Conservation (phyloP, 1,140 invertebrate genomes). For the Leptinotarsa lineolata region DNA sequence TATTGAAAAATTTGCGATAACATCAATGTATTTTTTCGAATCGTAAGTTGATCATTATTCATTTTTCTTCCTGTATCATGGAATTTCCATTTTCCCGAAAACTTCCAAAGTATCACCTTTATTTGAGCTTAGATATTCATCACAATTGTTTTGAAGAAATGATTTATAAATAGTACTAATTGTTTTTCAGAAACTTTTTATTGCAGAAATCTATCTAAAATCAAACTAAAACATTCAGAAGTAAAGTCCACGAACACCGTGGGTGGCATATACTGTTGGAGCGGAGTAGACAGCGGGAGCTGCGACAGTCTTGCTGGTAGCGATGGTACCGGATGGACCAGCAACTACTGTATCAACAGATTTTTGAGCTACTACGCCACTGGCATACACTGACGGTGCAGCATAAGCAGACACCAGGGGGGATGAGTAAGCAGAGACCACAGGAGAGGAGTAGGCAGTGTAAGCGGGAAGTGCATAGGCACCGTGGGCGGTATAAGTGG, state of each 20-base stretch:
- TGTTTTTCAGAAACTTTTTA: too few species aligned
- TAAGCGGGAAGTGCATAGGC: neutral
- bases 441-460: conserved; percentile 14
- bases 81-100: too few species aligned
- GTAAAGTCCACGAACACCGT: conserved; percentile 9
- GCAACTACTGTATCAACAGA: too few species aligned
- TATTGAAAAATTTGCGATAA: too few species aligned
- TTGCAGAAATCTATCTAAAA: neutral
- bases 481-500: conserved; percentile 37
- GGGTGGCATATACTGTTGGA: neutral
- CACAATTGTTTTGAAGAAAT: neutral
- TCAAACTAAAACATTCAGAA: conserved; percentile 5
- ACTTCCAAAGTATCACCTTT: neutral
- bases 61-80: conserved; percentile 38
- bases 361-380: too few species aligned
- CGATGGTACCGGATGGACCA: too few species aligned
- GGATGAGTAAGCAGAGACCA: conserved; percentile 23
- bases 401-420: conserved; percentile 32
- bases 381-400: conserved; percentile 20
- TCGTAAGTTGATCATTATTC: conserved; percentile 30
- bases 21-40: too few species aligned
- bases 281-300: neutral
- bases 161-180: too few species aligned
- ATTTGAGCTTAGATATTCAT: neutral
- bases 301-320: too few species aligned